Base-by-base conservation (phyloP, 2,113 vertebrate species). In the Phalacrocorax aristotelis region DNA sequence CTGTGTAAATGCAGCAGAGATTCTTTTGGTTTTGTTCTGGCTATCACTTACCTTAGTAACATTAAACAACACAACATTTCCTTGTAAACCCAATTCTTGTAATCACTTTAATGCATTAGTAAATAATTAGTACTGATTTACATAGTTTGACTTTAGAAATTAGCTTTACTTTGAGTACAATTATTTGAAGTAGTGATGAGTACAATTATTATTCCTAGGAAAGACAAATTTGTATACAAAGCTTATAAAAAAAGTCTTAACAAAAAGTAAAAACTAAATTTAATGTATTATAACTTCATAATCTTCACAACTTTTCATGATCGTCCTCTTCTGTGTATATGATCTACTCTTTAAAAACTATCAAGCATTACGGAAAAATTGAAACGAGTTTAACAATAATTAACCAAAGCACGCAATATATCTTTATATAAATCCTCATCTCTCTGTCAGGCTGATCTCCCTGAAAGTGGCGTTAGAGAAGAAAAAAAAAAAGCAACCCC, bases 71-170 rank as follows among this genome's bases (percentile, higher is more conserved):
- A 69, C 38, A 89, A 48, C 77, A 52, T 52, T 61, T 92, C 57
- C 60, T 87, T 83, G 72, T 93, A 97, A 94, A 84, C 62, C 36
- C 20, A 49, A 72, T 68, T 88, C 65, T 71, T 90, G 68, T 78
- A 93, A 96, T 95, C 62, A n/a, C 40, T 87, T 87, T 82, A 96
- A 87, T 89, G 48, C 13, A 71, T 89, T 64, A 91, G 82, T 60
- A 88, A 23, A 51, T 92, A 84, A 96, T 85, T 90, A 54, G 51
- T 72, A 65, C 78, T 68, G 51, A 88, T 93, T 90, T 89, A 91
- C 65, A 81, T 15, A 68, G 61, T 82, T 90, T 76, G 65, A 76
- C 57, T 76, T 49, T 13, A 77, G 58, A 83, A 65, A 90, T 72
- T 34, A 68, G 25, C 55, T 95, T 89, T 57, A 51, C 62, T 94